Evolutionary conservation across 2,888 invertebrate species (phyloP).

Genomic region (Erpobdella octoculata): DNA sequence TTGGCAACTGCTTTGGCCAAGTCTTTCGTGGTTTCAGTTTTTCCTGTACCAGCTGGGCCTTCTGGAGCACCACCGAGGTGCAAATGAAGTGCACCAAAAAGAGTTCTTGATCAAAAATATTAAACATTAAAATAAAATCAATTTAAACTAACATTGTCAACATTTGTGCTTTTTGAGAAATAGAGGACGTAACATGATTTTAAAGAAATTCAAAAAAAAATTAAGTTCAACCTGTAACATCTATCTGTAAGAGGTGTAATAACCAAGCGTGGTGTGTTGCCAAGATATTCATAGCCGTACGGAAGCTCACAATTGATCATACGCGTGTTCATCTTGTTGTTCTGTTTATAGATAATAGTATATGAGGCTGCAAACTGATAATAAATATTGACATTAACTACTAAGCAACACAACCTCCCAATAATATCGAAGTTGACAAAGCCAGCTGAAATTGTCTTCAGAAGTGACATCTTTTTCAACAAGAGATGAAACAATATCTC

Average conservation of each 20-base stretch:
- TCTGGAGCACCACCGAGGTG: conserved; percentile 55
- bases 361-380: too few relatives aligned
- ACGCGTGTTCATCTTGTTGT: conserved; percentile 21
- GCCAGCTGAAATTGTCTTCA: conserved; percentile 54
- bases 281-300: conserved; percentile 88
- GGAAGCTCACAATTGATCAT: conserved; percentile 43
- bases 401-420: conserved; percentile 52
- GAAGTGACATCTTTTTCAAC: conserved; percentile 44
- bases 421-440: conserved; percentile 54
- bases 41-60: conserved; percentile 55
- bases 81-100: conserved; percentile 54
- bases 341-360: not conserved
- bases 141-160: too few relatives aligned
- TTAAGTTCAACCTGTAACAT: conserved; percentile 26
- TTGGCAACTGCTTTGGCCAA: conserved; percentile 55
- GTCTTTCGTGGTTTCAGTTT: conserved; percentile 54
- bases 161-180: too few relatives aligned
- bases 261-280: conserved; percentile 85
- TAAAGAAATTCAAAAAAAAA: too few relatives aligned
- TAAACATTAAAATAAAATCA: too few relatives aligned
- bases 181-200: too few relatives aligned
- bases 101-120: conserved; percentile 44
- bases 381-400: too few relatives aligned
- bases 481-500: conserved; percentile 50
- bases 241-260: conserved; percentile 85